Evolutionary conservation across 2,113 vertebrate genomes (phyloP).

Genomic region (Symphodus melops): DNA sequence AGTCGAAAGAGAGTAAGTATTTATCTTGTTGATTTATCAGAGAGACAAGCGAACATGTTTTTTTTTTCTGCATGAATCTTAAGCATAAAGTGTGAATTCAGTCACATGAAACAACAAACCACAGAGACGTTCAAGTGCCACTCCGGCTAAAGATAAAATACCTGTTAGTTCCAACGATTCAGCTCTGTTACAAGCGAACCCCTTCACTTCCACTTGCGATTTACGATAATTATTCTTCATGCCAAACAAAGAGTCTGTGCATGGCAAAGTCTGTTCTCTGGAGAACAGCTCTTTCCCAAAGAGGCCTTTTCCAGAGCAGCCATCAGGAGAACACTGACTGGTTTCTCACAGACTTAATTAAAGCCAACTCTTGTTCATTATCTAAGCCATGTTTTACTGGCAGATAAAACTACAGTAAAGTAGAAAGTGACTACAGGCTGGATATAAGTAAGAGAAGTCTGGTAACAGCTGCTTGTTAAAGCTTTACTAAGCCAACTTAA

Average conservation of each 20-base stretch:
- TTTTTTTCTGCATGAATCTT: constrained; percentile 20
- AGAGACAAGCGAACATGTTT: neutral
- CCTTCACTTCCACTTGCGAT: neutral
- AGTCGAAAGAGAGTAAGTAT: too few species aligned
- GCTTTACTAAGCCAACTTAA: neutral
- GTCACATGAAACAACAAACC: constrained; percentile 32
- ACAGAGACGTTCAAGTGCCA: neutral
- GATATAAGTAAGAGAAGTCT: neutral
- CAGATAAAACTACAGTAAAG: neutral
- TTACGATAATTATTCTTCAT: neutral
- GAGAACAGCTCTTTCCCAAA: constrained; percentile 29
- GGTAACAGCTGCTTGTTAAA: neutral
- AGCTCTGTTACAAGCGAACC: neutral
- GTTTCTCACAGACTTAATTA: constrained; percentile 51
- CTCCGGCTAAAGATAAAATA: neutral
- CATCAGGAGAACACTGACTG: constrained; percentile 19
- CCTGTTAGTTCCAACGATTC: neutral
- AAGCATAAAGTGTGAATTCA: constrained; percentile 23
- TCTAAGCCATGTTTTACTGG: constrained; percentile 33
- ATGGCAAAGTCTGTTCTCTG: constrained; percentile 15
- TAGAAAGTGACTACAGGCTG: neutral
- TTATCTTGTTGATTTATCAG: neutral
- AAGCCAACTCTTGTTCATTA: constrained; percentile 38
- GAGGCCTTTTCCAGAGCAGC: constrained; percentile 31
- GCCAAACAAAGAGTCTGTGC: constrained; percentile 10